Base-by-base conservation (phyloP, 2,797 vertebrate genomes). In the Holocentrus rufus region DNA sequence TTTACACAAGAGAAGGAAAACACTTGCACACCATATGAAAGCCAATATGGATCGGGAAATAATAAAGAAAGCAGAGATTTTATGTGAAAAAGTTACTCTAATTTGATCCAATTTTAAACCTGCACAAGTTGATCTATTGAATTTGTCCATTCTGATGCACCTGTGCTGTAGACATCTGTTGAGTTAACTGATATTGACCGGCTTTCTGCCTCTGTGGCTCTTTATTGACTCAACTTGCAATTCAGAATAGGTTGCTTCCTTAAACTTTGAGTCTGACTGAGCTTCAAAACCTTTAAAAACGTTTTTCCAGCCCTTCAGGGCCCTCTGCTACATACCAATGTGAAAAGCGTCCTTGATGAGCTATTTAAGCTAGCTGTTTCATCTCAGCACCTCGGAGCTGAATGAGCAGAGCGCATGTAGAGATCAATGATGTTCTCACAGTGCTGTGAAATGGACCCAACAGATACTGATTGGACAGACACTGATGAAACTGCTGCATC, bases 381-480 rank as follows among this genome's bases (percentile, higher is more conserved):
- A 49, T 72, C 60, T 34, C 53, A 69, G 66, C 4, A 36, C 47
- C 62, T 57, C 9, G 0, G 4, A 25, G 53, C n/a, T 64, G 46
- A 62, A 55, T 47, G 50, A 72, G 66, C 22, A 17, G 31, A 57
- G 14, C 69, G 42, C 67, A 36, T 65, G 60, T 1, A 65, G 64
- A 79, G 75, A 80, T 83, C 74, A 71, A 64, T 80, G 39, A 44
- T 18, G 13, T 42, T 58, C 34, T 65, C 7, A n/a, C 49, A 25
- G 68, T 55, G 30, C 27, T 66, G 50, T 66, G 46, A 78, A 73
- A 67, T 44, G 9, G 72, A 65, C 14, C 65, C 52, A 49, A 68
- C 22, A 66, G 34, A 0, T 47, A 31, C 34, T 55, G 15, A 25
- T 27, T 55, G 23, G 11, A 58, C 20, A 46, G 17, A 47, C 44